Evolutionary conservation across 2,888 invertebrate genomes (phyloP).

Genomic region (Laspeyria flexula): DNA sequence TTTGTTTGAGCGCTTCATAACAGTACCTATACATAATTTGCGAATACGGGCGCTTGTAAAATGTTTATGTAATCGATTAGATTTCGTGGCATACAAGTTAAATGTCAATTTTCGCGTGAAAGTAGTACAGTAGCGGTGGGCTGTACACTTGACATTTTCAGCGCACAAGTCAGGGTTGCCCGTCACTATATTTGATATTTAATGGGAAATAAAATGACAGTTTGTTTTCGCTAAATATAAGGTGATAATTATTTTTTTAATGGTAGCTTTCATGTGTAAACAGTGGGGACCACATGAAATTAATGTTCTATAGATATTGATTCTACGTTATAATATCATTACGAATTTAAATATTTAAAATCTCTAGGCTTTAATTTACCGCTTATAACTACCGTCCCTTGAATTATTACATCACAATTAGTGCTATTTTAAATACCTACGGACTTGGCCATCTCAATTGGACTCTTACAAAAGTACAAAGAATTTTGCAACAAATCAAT

Average conservation of each 20-base stretch:
- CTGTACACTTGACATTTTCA: conserved; percentile 48
- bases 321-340: not conserved
- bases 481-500: too few species aligned
- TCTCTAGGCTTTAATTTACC: too few species aligned
- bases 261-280: not conserved
- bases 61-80: conserved; percentile 16
- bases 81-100: conserved; percentile 12
- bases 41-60: too few species aligned
- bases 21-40: too few species aligned
- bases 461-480: too few species aligned
- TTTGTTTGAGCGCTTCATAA: too few species aligned
- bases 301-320: not conserved
- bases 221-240: conserved; percentile 7
- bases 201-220: conserved; percentile 21
- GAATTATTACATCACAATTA: too few species aligned
- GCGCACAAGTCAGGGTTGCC: conserved; percentile 44
- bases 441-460: too few species aligned
- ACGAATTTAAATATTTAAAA: not conserved
- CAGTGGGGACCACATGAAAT: conserved; percentile 1
- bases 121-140: conserved; percentile 32
- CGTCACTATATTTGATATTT: conserved; percentile 21
- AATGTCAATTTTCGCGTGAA: conserved; percentile 46
- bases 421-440: too few species aligned
- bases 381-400: too few species aligned
- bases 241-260: conserved; percentile 12